Evolutionary conservation across 2,113 vertebrate genomes (phyloP), one percentile per base, ranked within the genome.

Genomic region (Apus apus): DNA sequence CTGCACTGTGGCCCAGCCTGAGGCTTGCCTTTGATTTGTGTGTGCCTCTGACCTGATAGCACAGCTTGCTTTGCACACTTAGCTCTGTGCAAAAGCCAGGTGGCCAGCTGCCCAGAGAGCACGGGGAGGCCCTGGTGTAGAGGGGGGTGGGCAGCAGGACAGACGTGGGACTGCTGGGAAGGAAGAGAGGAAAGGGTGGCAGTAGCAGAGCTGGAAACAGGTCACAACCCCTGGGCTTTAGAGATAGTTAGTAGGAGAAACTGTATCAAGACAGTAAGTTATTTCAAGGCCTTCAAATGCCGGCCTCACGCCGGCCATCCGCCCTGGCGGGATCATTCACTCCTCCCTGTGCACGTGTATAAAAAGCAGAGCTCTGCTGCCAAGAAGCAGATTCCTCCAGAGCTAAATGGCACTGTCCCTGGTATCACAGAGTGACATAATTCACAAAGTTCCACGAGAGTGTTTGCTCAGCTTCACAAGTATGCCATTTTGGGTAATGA

Each of bases 131-230:
- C 27, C 5, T 1, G 1, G 6, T 22, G 36, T 20, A 19, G 1
- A 2, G 38, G 26, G 25, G 7, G 15, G 65, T 58, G 53, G 36
- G 68, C 45, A 62, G 46, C 72, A 73, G 32, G 34, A 50, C 3
- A 11, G 60, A 32, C 76, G 32, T 0, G 0, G 73, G 72, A 43
- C 29, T 10, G 1, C 58, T 13, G 38, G 32, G 56, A 50, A 71
- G n/a, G 27, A 45, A 87, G 66, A 81, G 26, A 46, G 40, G 48
- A 26, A 65, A 64, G 74, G 38, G 71, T 22, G 36, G 34, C 2
- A 0, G 64, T 20, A 40, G 27, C 38, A 2, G 40, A 48, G 36
- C 58, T 38, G 79, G 46, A 74, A 73, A 58, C 1, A 8, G 36
- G 8, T 61, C 3, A 48, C 14, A 23, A 58, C 36, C n/a, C 53